Percentiles rank a stretch among this genome's conserved stretches.
Evolutionary conservation across 92 coral and sea anemone genomes (phyloP).

Genomic region (Nematostella vectensis): DNA sequence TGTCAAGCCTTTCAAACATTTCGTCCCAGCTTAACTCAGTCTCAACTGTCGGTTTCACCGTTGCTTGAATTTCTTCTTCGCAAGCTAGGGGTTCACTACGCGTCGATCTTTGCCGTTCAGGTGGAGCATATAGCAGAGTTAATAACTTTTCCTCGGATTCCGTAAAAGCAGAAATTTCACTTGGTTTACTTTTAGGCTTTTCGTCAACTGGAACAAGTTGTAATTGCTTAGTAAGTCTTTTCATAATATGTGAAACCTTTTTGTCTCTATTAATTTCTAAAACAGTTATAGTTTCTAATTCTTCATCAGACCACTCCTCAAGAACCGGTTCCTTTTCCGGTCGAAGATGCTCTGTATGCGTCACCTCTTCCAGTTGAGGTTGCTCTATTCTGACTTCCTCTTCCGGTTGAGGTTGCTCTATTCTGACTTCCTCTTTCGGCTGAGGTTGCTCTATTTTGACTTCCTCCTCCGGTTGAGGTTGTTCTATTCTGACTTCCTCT

Average conservation of each 20-base stretch:
- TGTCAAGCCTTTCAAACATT: slow-evolving; percentile 16
- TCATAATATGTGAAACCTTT: slow-evolving; percentile 4
- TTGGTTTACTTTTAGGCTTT: slow-evolving; percentile 3
- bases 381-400: too few species aligned
- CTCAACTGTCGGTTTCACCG: slow-evolving; percentile 25
- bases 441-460: too few species aligned
- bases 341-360: too few species aligned
- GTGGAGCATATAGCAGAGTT: slow-evolving; percentile 6
- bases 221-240: slow-evolving; percentile 14
- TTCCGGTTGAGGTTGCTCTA: too few species aligned
- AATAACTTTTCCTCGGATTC: slow-evolving; percentile 14
- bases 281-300: slow-evolving; percentile 13
- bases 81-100: background rate
- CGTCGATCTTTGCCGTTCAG: background rate
- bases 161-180: slow-evolving; percentile 10
- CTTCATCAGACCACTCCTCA: background rate
- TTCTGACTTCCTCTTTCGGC: too few species aligned
- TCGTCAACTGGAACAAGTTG: slow-evolving; percentile 16
- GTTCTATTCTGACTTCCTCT: too few species aligned
- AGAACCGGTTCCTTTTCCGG: too few species aligned
- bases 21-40: slow-evolving; percentile 24
- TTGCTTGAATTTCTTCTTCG: slow-evolving; percentile 14
- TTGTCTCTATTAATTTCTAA: slow-evolving; percentile 16
- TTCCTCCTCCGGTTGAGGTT: too few species aligned
- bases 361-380: too few species aligned